Conservation (phyloP, 1,140 invertebrate genomes). For the Polypedilum pembai region DNA sequence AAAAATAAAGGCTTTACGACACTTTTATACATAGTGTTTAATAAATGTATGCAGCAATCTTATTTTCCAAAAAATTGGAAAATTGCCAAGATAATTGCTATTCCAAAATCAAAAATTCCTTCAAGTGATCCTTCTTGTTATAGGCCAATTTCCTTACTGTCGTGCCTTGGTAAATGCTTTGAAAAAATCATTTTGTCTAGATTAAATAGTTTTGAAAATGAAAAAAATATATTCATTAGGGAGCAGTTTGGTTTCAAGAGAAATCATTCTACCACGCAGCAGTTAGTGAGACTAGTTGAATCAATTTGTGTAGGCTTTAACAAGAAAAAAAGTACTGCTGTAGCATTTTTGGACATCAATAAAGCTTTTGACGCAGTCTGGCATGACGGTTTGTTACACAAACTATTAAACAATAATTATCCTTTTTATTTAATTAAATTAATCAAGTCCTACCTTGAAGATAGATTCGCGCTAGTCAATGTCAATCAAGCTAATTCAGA, state of each 20-base stretch:
- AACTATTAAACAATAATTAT: conserved; percentile 32
- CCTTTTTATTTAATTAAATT: conserved; percentile 33
- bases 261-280: too few relatives aligned
- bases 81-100: too few relatives aligned
- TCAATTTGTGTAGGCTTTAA: conserved; percentile 39
- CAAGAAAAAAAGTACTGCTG: conserved; percentile 34
- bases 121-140: too few relatives aligned
- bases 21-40: too few relatives aligned
- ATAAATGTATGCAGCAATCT: too few relatives aligned
- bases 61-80: too few relatives aligned
- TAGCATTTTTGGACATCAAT: conserved; percentile 38
- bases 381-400: conserved; percentile 37
- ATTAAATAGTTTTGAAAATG: conserved; percentile 31
- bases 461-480: conserved; percentile 29
- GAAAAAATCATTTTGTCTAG: conserved; percentile 32
- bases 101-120: too few relatives aligned
- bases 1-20: too few relatives aligned
- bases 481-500: background rate
- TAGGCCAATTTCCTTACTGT: too few relatives aligned
- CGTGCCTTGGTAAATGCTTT: too few relatives aligned
- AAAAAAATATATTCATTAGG: conserved; percentile 33
- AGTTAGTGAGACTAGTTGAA: background rate
- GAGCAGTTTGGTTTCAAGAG: too few relatives aligned
- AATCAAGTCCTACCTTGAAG: conserved; percentile 25
- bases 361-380: conserved; percentile 39